Evolutionary conservation across 2,113 vertebrate genomes (phyloP).

Genomic region (Microtus richardsoni): DNA sequence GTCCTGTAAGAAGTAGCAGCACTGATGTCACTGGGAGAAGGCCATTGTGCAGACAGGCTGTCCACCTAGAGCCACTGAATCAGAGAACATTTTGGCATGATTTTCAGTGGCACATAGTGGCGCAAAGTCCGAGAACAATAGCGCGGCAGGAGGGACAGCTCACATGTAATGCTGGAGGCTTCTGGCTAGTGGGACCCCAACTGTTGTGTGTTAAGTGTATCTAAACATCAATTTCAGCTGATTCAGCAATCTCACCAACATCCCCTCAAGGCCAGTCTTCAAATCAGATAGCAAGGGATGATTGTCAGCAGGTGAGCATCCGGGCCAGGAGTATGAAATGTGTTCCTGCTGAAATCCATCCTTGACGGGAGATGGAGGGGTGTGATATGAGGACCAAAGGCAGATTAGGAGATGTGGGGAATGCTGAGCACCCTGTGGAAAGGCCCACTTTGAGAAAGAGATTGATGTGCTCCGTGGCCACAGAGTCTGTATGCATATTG

Average conservation of each 20-base stretch:
- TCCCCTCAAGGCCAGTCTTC: background rate
- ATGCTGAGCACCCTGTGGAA: background rate
- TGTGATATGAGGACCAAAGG: background rate
- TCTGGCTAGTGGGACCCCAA: background rate
- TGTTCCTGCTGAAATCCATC: background rate
- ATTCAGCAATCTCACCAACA: conserved; percentile 41
- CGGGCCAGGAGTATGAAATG: background rate
- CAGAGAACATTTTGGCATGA: background rate
- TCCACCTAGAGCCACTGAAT: background rate
- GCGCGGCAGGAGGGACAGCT: background rate
- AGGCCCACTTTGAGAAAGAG: background rate
- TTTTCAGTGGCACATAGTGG: background rate
- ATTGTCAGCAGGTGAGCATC: background rate
- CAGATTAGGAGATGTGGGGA: background rate
- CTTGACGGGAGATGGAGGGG: background rate
- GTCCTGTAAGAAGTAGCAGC: background rate
- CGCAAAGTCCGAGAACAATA: background rate
- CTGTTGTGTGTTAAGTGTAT: background rate
- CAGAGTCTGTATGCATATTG: background rate
- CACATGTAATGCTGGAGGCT: background rate
- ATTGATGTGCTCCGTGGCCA: background rate
- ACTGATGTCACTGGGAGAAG: background rate
- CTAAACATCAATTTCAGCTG: conserved; percentile 23
- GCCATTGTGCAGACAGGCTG: background rate
- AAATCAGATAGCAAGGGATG: conserved; percentile 32